Evolutionary conservation across 2,113 vertebrate genomes (phyloP).

Genomic region (Camelus bactrianus): DNA sequence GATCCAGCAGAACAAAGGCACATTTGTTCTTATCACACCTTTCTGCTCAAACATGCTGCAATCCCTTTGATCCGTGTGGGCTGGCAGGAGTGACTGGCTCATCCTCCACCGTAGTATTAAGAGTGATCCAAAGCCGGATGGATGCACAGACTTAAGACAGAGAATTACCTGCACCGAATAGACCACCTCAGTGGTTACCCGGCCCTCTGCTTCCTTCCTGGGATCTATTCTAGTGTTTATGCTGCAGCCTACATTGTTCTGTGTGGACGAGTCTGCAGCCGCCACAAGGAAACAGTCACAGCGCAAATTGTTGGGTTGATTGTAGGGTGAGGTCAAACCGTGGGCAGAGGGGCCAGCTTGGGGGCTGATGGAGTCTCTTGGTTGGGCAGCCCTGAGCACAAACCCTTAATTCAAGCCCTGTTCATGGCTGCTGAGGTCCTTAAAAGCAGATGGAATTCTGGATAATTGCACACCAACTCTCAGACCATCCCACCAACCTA

Average conservation of each 20-base stretch:
- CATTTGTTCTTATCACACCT: not conserved
- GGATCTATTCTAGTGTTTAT: not conserved
- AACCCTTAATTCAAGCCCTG: not conserved
- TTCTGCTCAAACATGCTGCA: not conserved
- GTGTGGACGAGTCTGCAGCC: not conserved
- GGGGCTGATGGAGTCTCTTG: not conserved
- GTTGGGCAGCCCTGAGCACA: not conserved
- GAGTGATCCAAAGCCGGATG: not conserved
- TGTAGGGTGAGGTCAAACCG: not conserved
- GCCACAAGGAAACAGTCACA: not conserved
- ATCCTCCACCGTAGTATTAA: not conserved
- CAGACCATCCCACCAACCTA: not conserved
- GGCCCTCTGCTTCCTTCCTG: not conserved
- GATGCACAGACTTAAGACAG: not conserved
- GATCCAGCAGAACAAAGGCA: not conserved
- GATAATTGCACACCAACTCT: not conserved
- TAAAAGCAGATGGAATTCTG: not conserved
- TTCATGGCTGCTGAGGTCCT: not conserved
- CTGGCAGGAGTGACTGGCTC: not conserved
- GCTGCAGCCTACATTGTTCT: not conserved
- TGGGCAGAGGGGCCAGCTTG: fast-evolving
- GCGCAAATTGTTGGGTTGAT: not conserved
- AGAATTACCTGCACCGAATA: not conserved
- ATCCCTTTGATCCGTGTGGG: not conserved
- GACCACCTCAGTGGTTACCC: not conserved